Conservation (phyloP, 2,113 vertebrate species). For the Chloropsis cyanopogon region DNA sequence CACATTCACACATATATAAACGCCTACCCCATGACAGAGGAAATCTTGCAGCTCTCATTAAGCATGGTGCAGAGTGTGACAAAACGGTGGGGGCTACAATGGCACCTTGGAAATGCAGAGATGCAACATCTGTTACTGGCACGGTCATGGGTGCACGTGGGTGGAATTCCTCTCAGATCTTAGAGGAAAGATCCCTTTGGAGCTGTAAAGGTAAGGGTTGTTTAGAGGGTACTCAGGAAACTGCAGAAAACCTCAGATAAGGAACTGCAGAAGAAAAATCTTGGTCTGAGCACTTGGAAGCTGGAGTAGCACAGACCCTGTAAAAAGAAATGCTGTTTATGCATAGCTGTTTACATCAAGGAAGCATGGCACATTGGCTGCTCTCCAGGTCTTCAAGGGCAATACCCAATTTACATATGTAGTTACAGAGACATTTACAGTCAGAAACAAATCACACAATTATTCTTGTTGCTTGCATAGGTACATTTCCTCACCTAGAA, state of each 20-base stretch:
- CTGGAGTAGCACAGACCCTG: neutral
- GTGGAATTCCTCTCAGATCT: neutral
- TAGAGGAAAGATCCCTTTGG: neutral
- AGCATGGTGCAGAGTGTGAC: neutral
- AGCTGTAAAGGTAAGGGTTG: neutral
- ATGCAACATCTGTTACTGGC: neutral
- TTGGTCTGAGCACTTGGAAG: neutral
- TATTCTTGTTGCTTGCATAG: neutral
- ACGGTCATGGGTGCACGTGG: rapidly evolving
- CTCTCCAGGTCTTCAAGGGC: slow-evolving; percentile 11
- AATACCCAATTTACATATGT: neutral
- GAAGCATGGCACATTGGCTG: neutral
- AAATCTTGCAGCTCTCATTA: neutral
- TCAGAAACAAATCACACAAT: neutral
- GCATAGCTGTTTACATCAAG: neutral
- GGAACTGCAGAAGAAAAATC: neutral
- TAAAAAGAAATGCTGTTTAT: neutral
- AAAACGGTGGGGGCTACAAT: neutral
- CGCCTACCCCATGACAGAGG: neutral
- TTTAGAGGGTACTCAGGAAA: neutral
- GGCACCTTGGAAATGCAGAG: neutral
- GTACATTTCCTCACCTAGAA: neutral
- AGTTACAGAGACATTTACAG: neutral
- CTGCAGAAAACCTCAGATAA: neutral
- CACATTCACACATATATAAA: neutral